Conservation (phyloP, 2,797 vertebrate genomes). For the Phoeniculus purpureus region DNA sequence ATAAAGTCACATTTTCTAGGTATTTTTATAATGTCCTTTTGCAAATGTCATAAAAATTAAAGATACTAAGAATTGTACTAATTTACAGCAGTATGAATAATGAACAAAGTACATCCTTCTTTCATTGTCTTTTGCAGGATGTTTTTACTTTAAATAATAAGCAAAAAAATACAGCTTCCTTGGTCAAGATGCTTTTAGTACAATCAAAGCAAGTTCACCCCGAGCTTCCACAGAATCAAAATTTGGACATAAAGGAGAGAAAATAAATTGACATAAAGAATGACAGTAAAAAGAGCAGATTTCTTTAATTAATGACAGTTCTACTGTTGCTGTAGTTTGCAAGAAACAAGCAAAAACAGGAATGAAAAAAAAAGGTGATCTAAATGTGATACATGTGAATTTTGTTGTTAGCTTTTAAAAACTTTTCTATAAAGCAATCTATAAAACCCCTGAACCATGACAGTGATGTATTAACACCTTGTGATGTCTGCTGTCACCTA, state of each 20-base stretch:
- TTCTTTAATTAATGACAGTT: neutral
- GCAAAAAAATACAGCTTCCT: neutral
- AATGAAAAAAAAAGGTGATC: neutral
- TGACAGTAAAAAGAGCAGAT: neutral
- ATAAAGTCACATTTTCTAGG: slow-evolving; percentile 64
- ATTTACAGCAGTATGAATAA: slow-evolving; percentile 63
- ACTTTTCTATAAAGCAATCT: neutral
- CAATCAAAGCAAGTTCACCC: neutral
- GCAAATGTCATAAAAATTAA: slow-evolving; percentile 72
- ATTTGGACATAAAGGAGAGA: neutral
- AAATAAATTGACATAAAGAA: neutral
- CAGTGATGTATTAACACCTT: neutral
- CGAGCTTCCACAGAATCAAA: neutral
- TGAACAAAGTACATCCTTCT: slow-evolving; percentile 51
- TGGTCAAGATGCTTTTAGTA: neutral
- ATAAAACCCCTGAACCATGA: neutral
- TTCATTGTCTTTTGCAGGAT: slow-evolving; percentile 26
- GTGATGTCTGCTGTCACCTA: neutral
- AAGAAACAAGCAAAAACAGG: neutral
- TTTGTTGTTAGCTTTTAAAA: neutral
- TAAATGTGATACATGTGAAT: neutral
- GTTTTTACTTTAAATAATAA: slow-evolving; percentile 49
- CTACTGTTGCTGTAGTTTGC: neutral
- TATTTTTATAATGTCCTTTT: slow-evolving; percentile 57
- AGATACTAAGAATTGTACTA: slow-evolving; percentile 61